phyloP scores from a whole-genome alignment of 2,113 vertebrate genomes.

The Callipepla californica region DNA sequence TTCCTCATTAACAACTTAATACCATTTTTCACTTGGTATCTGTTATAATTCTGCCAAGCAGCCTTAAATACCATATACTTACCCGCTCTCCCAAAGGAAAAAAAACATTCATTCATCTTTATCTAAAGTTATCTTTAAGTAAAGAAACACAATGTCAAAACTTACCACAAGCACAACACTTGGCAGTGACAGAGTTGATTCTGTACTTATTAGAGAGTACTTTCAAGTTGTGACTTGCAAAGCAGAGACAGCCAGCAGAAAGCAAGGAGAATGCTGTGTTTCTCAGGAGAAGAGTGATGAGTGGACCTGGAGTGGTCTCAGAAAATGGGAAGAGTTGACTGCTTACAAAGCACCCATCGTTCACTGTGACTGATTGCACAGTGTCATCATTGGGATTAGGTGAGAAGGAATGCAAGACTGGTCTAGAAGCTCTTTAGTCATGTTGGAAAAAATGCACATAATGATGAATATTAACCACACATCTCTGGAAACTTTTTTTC shows the following conservation, averaged over 20 bases:
- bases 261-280: neutral
- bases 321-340: conserved; percentile 35
- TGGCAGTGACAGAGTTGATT: neutral
- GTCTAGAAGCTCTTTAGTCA: conserved; percentile 39
- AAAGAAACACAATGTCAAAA: neutral
- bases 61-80: neutral
- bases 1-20: neutral
- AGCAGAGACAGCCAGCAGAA: neutral
- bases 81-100: neutral
- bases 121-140: neutral
- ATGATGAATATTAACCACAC: conserved; percentile 59
- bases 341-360: neutral
- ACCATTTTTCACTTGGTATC: neutral
- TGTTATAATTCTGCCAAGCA: neutral
- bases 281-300: neutral
- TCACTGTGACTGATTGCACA: conserved; percentile 22
- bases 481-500: conserved; percentile 56
- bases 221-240: neutral
- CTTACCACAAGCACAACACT: neutral
- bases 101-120: neutral
- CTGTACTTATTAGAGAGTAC: neutral
- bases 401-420: conserved; percentile 48
- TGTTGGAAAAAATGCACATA: conserved; percentile 58
- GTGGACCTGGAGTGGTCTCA: neutral
- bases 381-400: conserved; percentile 31